Conservation (phyloP, 2,888 invertebrate genomes). For the Idaea straminata region DNA sequence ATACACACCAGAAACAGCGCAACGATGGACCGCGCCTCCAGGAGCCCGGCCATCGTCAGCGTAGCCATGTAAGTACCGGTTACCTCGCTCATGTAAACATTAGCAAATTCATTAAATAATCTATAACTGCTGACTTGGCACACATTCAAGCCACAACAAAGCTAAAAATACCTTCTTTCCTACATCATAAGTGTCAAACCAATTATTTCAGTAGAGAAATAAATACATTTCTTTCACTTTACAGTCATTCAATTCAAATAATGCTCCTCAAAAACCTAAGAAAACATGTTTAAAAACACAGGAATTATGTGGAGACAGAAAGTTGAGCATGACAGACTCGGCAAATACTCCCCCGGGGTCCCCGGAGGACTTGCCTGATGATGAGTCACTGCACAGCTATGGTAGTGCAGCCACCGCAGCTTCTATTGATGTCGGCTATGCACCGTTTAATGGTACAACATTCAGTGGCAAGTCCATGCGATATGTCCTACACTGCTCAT, state of each 20-base stretch:
- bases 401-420: conserved; percentile 89
- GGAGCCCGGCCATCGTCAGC: conserved; percentile 75
- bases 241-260: conserved; percentile 69
- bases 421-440: conserved; percentile 90
- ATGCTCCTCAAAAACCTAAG: conserved; percentile 59
- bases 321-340: conserved; percentile 66
- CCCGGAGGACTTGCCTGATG: conserved; percentile 83
- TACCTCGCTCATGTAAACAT: background rate
- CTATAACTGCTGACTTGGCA: conserved; percentile 39
- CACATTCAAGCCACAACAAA: conserved; percentile 31
- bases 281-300: conserved; percentile 64
- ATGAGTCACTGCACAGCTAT: conserved; percentile 90
- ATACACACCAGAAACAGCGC: conserved; percentile 70
- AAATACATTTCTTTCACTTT: conserved; percentile 35
- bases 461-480: conserved; percentile 86
- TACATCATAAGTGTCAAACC: too few species aligned
- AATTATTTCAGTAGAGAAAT: background rate
- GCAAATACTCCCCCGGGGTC: conserved; percentile 82
- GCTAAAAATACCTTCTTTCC: too few species aligned
- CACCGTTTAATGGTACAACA: conserved; percentile 87
- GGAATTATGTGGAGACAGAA: conserved; percentile 57
- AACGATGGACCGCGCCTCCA: conserved; percentile 69
- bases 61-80: conserved; percentile 77
- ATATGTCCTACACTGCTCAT: conserved; percentile 92
- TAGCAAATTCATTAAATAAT: conserved; percentile 17